These are phyloP conservation scores for Discoglossus pictus DNA, from an alignment of 2,797 vertebrate species.

Conservation along the genomic window DNA sequence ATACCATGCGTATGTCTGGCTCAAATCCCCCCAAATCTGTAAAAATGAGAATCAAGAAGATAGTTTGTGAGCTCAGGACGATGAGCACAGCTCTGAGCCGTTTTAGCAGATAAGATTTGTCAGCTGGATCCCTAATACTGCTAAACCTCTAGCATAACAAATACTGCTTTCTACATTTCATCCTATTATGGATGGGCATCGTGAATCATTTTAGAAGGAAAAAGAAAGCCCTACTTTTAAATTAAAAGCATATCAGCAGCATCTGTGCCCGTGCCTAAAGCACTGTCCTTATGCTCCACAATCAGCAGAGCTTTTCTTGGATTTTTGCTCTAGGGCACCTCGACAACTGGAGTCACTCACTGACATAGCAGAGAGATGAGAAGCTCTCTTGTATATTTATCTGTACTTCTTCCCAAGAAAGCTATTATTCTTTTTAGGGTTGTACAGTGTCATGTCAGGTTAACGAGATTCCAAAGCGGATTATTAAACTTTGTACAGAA, in stretches of 20 bases:
- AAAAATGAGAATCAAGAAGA: conserved; percentile 60
- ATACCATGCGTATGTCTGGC: conserved; percentile 56
- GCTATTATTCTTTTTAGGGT: conserved; percentile 12
- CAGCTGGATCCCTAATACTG: conserved; percentile 56
- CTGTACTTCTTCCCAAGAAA: conserved; percentile 3
- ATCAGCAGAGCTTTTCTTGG: conserved; percentile 62
- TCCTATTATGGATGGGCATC: conserved; percentile 54
- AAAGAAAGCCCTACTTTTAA: conserved; percentile 59
- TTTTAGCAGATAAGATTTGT: conserved; percentile 63
- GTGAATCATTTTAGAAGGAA: conserved; percentile 60
- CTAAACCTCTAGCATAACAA: conserved; percentile 60
- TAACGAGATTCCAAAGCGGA: not conserved
- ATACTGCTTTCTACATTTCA: conserved; percentile 52
- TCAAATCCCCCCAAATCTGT: conserved; percentile 63
- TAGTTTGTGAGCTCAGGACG: conserved; percentile 53
- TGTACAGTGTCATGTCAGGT: not conserved
- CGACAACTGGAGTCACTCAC: conserved; percentile 62
- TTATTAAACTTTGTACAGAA: too few species aligned
- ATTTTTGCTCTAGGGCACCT: conserved; percentile 57
- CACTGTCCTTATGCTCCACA: conserved; percentile 58
- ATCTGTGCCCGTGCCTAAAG: conserved; percentile 62
- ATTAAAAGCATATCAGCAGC: conserved; percentile 57
- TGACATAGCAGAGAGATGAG: conserved; percentile 50
- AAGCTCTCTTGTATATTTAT: conserved; percentile 36
- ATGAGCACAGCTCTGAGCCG: conserved; percentile 56